Conservation (phyloP, 2,113 vertebrate genomes). For the Cyprinodon tularosa region DNA sequence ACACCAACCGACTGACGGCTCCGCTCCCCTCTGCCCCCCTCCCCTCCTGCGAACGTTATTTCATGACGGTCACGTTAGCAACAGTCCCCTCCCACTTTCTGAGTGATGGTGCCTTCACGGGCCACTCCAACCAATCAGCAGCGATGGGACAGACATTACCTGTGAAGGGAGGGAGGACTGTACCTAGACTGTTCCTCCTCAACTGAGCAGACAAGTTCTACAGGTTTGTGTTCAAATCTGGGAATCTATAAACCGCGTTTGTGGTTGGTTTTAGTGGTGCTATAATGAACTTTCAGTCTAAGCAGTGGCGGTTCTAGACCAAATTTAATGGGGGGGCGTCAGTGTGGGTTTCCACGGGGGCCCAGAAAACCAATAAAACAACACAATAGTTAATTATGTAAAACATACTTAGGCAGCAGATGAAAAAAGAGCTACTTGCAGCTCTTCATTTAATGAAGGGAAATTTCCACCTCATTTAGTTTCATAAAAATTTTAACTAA, state of each 20-base stretch:
- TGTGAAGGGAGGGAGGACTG: neutral
- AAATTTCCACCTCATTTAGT: no score
- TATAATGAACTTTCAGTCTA: no score
- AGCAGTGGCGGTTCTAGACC: no score
- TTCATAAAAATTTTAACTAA: no score
- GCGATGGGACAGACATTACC: neutral
- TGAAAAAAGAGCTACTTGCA: no score
- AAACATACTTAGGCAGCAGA: no score
- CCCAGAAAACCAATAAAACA: no score
- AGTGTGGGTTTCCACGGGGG: no score
- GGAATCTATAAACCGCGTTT: neutral
- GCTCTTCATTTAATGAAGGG: no score
- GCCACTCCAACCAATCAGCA: neutral
- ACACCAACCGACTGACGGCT: slow-evolving; percentile 31
- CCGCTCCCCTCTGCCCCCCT: slow-evolving; percentile 31
- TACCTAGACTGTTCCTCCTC: neutral
- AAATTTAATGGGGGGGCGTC: no score
- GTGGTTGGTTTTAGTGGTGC: neutral
- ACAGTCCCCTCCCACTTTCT: slow-evolving; percentile 77
- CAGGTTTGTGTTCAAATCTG: neutral
- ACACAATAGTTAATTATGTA: no score
- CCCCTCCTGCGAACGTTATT: slow-evolving; percentile 32
- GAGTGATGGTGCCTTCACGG: slow-evolving; percentile 62
- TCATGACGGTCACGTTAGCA: slow-evolving; percentile 76
- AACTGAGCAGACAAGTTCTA: neutral